phyloP scores from a whole-genome alignment of 2,113 vertebrate species.

The Panurus biarmicus region DNA sequence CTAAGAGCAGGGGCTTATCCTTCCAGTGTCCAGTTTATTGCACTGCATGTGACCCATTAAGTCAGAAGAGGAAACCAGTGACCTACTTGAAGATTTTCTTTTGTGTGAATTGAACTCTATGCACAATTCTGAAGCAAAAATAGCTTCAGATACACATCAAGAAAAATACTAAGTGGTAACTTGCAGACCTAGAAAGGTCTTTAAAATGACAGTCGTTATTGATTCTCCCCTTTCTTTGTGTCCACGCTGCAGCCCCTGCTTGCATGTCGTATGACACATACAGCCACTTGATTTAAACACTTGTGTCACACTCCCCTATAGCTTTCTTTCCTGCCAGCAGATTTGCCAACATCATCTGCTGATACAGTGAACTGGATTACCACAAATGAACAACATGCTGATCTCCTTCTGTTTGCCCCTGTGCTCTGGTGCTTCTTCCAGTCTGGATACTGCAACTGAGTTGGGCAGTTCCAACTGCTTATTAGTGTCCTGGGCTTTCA shows the following conservation, averaged over 20 bases:
- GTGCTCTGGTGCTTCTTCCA: not conserved
- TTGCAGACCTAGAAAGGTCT: not conserved
- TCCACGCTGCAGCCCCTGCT: not conserved
- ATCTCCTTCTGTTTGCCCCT: not conserved
- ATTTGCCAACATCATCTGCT: not conserved
- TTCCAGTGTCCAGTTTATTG: not conserved
- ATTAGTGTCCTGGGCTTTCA: not conserved
- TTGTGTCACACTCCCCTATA: accelerated
- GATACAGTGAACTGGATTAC: not conserved
- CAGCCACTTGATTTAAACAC: not conserved
- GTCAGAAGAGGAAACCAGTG: not conserved
- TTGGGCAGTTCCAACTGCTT: not conserved
- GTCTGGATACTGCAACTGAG: not conserved
- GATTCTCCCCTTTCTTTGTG: not conserved
- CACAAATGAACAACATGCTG: not conserved
- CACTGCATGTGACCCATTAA: not conserved
- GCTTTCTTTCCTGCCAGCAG: not conserved
- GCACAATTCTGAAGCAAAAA: not conserved
- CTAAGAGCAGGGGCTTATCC: not conserved
- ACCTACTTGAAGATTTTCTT: not conserved
- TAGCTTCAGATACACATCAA: not conserved
- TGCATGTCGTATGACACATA: not conserved
- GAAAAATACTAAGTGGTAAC: not conserved
- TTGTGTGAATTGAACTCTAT: not conserved
- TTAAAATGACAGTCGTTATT: not conserved